A percentile compares a stretch with the other conserved stretches of the same genome.
These are phyloP conservation scores for Drosophila suboccidentalis DNA, from an alignment of 2,888 invertebrate species.

Conservation along the genomic window DNA sequence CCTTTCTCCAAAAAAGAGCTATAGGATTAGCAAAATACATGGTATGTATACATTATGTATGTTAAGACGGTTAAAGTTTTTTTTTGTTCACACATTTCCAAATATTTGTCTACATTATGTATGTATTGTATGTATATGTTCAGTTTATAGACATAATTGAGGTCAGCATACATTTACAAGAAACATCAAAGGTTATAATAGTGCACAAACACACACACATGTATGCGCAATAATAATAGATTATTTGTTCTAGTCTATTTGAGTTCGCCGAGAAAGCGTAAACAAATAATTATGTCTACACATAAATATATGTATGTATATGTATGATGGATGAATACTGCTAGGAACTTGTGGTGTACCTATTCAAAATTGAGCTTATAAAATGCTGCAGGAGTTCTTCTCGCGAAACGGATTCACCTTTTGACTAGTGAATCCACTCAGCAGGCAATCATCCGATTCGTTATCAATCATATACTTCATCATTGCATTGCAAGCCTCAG, in stretches of 20 bases:
- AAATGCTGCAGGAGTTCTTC: slow-evolving; percentile 94
- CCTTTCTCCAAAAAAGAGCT: slow-evolving; percentile 75
- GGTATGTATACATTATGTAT: slow-evolving; percentile 63
- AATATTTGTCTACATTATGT: slow-evolving; percentile 59
- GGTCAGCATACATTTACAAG: slow-evolving; percentile 74
- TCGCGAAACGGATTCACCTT: slow-evolving; percentile 98
- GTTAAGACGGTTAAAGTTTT: slow-evolving; percentile 69
- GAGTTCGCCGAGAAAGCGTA: slow-evolving; percentile 38
- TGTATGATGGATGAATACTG: slow-evolving; percentile 57
- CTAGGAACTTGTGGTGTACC: slow-evolving; percentile 56
- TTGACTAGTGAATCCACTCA: slow-evolving; percentile 97
- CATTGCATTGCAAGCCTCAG: slow-evolving; percentile 96
- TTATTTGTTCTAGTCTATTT: slow-evolving; percentile 50
- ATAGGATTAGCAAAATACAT: slow-evolving; percentile 77
- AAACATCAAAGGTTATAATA: slow-evolving; percentile 63
- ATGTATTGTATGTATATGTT: slow-evolving; percentile 42
- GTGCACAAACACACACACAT: slow-evolving; percentile 22
- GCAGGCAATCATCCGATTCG: slow-evolving; percentile 96
- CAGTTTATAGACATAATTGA: slow-evolving; percentile 81
- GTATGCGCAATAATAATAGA: slow-evolving; percentile 53
- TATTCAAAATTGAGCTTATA: slow-evolving; percentile 87
- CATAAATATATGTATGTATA: slow-evolving; percentile 1
- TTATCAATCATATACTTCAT: slow-evolving; percentile 96
- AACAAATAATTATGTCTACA: slow-evolving; percentile 51
- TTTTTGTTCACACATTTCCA: slow-evolving; percentile 47